Percentiles rank a stretch among this genome's conserved stretches.
Conservation (phyloP, 37 sponge, comb jelly and placozoan species). For the Ianthella basta region DNA sequence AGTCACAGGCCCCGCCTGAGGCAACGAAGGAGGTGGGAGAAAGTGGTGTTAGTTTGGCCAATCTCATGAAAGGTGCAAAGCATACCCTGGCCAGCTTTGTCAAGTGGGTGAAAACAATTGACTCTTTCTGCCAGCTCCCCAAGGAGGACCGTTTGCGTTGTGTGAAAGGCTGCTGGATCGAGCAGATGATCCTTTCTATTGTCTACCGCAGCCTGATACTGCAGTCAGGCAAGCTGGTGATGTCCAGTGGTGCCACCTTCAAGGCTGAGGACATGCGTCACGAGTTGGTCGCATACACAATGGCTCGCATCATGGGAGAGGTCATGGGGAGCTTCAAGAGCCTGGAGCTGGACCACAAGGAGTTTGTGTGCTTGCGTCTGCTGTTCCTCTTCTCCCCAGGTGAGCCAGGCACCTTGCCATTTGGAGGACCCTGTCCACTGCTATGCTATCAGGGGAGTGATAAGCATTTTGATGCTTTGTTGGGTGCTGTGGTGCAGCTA, state of each 20-base stretch:
- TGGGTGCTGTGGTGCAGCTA: too few species aligned
- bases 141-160: constrained; percentile 86
- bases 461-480: too few species aligned
- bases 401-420: constrained; percentile 33
- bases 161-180: constrained; percentile 82
- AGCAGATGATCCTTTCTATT: constrained; percentile 61
- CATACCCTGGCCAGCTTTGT: constrained; percentile 50
- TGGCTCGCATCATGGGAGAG: constrained; percentile 28
- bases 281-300: not conserved
- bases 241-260: not conserved
- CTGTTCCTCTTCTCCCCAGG: constrained; percentile 92
- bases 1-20: not conserved
- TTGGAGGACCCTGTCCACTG: not conserved
- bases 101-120: constrained; percentile 92
- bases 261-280: not conserved
- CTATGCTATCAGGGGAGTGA: too few species aligned
- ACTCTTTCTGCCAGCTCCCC: constrained; percentile 70
- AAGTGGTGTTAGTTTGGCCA: not conserved
- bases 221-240: not conserved
- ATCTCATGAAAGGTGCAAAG: constrained; percentile 2
- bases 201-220: constrained; percentile 24
- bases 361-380: constrained; percentile 85
- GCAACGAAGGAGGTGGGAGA: not conserved
- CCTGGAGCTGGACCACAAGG: constrained; percentile 86
- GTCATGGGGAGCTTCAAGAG: constrained; percentile 33